Evolutionary conservation across 1,140 invertebrate genomes (phyloP).

Genomic region (Drosophila nigrodunni): DNA sequence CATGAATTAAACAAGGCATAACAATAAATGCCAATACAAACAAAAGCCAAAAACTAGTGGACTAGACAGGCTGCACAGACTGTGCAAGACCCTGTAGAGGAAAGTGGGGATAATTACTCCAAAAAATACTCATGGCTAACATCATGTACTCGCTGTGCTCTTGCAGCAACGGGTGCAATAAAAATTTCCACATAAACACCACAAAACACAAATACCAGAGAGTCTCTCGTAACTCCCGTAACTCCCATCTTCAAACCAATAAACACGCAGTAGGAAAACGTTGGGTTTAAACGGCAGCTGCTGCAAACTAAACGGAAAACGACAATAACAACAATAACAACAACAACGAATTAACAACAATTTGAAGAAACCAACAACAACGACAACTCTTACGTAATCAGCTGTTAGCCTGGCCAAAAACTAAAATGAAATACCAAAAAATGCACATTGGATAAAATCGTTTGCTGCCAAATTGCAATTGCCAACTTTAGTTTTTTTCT

Average conservation of each 20-base stretch:
- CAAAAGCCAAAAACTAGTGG: constrained; percentile 20
- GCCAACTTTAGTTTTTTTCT: constrained; percentile 32
- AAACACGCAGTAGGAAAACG: constrained; percentile 67
- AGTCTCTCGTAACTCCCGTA: constrained; percentile 13
- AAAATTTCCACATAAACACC: constrained; percentile 63
- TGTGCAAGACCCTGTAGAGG: not conserved
- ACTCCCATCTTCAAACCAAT: constrained; percentile 49
- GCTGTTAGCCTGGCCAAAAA: constrained; percentile 41
- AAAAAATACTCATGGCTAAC: no score
- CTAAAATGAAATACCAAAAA: not conserved
- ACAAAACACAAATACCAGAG: constrained; percentile 34
- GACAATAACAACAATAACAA: constrained; percentile 15
- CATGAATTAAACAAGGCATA: constrained; percentile 71
- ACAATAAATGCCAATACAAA: constrained; percentile 17
- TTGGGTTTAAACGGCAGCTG: constrained; percentile 35
- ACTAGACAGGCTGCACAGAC: constrained; percentile 19
- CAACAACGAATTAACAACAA: constrained; percentile 55
- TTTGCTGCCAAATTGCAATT: constrained; percentile 50
- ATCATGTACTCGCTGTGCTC: no score
- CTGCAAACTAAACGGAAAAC: constrained; percentile 41
- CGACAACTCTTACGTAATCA: constrained; percentile 62
- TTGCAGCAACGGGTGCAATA: constrained; percentile 33
- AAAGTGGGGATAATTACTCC: no score
- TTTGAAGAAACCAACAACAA: constrained; percentile 47
- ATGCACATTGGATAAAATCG: constrained; percentile 33